Base-by-base conservation (phyloP, 2,888 invertebrate species). In the Platypus cylindrus region DNA sequence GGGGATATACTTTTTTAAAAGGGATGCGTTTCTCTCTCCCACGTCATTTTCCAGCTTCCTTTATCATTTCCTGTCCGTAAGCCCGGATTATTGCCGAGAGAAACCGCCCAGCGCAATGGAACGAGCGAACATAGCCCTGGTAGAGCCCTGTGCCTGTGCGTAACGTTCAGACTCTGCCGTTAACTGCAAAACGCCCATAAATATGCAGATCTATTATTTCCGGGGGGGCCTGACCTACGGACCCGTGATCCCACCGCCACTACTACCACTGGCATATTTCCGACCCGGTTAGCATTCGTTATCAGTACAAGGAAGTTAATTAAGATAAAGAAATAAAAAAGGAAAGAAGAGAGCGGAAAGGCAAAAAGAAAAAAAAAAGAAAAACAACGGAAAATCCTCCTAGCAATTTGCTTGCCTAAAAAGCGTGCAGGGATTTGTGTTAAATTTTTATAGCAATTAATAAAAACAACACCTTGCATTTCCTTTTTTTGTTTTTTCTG, bases 131-230 rank as follows among this genome's bases (percentile, higher is more conserved):
- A 35, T 29, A 34, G 30, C 40, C 36, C 40, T 17, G 18, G 14
- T 16, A 33, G 29, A 24, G 41, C 38, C 40, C 40, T 33, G 40
- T 46, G 45, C 40, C 40, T 33, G 40, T 46, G 45, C 48, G 44
- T 46, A 46, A 48, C 46, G 44, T 44, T 34, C 18, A 30, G 34
- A n/a, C n/a, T n/a, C n/a, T n/a, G 38, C 39, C 41, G 42, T 45
- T 45, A 47, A 47, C 45, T 42, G 43, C 46, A 45, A 46, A n/a
- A 43, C 38, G 38, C 31, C 45, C 45, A 48, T 48, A 48, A 48
- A 48, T 48, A 48, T 48, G 46, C 47, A 48, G 46, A 48, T 46
- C 45, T 46, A 43, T 42, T 40, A 40, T 43, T 37, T 40, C 38
- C 42, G 37, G 43, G 40, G 37, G 34, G 43, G 28, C 44, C n/a